phyloP scores from a whole-genome alignment of 2,113 vertebrate species.

The Phylloscopus trochilus region DNA sequence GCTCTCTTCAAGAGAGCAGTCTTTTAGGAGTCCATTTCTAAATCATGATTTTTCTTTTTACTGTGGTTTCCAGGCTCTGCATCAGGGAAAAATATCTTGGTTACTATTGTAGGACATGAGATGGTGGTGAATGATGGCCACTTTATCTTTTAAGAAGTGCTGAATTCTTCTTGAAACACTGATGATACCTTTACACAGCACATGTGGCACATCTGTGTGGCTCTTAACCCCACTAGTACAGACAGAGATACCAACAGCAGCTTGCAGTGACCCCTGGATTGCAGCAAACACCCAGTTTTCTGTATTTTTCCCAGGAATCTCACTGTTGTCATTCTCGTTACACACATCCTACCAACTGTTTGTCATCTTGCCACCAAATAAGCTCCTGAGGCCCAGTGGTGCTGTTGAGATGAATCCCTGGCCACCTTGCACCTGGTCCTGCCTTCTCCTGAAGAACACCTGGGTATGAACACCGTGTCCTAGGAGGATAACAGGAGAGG shows the following conservation, averaged over 20 bases:
- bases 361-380: neutral
- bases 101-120: neutral
- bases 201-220: neutral
- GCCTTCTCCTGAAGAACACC: neutral
- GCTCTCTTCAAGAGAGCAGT: constrained; percentile 17
- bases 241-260: neutral
- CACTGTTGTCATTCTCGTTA: accelerated
- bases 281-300: neutral
- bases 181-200: neutral
- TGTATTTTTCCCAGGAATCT: neutral
- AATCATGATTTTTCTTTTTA: neutral
- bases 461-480: neutral
- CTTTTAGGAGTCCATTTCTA: constrained; percentile 28
- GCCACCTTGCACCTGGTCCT: neutral
- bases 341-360: neutral
- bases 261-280: neutral
- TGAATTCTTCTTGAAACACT: neutral
- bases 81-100: neutral
- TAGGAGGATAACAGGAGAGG: neutral
- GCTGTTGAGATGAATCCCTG: neutral
- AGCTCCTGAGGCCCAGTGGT: neutral
- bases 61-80: neutral
- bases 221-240: neutral
- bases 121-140: neutral
- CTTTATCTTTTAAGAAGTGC: neutral